Conservation (phyloP, 1,140 invertebrate species). For the Euura saliciscinereae region DNA sequence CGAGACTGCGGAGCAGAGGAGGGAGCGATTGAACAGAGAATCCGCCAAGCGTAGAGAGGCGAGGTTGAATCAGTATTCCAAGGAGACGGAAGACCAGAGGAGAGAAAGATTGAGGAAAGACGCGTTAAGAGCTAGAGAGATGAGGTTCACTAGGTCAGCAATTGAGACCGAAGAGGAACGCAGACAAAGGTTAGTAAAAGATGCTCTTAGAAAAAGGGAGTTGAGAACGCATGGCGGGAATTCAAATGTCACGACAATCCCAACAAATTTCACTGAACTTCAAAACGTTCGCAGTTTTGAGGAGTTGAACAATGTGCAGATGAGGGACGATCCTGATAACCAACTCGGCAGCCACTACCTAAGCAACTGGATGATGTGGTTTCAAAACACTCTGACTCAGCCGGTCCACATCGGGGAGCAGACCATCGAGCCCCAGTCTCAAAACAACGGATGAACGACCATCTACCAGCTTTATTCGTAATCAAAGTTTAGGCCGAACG, state of each 20-base stretch:
- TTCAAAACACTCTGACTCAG: constrained; percentile 41
- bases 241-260: neutral
- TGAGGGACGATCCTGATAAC: constrained; percentile 39
- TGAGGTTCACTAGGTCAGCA: constrained; percentile 46
- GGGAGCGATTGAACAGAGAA: constrained; percentile 43
- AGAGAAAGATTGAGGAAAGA: constrained; percentile 43
- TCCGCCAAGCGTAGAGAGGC: constrained; percentile 43
- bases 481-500: neutral
- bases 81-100: constrained; percentile 43
- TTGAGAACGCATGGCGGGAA: constrained; percentile 39
- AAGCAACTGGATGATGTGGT: constrained; percentile 49
- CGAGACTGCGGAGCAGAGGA: constrained; percentile 42
- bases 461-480: neutral
- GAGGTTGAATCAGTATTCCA: constrained; percentile 45
- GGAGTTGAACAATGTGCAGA: constrained; percentile 40
- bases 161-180: constrained; percentile 48
- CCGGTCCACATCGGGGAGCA: constrained; percentile 32
- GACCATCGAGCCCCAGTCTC: constrained; percentile 24
- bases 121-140: constrained; percentile 44
- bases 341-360: constrained; percentile 41
- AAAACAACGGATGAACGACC: constrained; percentile 28
- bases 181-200: constrained; percentile 43
- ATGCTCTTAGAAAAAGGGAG: constrained; percentile 45
- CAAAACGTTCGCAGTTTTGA: constrained; percentile 40
- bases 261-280: constrained; percentile 39